phyloP scores from a whole-genome alignment of 1,140 invertebrate species.

The Zaprionus lachaisei region DNA sequence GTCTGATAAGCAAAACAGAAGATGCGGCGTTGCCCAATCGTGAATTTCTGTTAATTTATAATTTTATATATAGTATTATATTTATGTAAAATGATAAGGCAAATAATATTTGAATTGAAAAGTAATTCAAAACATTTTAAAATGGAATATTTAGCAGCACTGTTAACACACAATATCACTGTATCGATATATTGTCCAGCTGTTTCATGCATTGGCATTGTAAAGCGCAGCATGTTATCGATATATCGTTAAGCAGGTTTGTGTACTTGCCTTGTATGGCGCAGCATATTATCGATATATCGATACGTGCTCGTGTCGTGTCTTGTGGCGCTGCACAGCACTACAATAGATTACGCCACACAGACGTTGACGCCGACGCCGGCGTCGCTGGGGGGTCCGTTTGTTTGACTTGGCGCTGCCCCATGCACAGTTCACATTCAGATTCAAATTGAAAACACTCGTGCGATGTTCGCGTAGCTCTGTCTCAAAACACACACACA shows the following conservation, averaged over 20 bases:
- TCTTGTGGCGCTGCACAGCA: conserved; percentile 4
- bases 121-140: not conserved
- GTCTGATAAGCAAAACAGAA: not conserved
- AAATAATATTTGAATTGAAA: not conserved
- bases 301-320: not conserved
- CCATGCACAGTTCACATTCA: conserved; percentile 58
- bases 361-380: conserved; percentile 23
- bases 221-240: not conserved
- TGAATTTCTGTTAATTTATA: not conserved
- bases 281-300: not conserved
- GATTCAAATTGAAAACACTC: conserved; percentile 60
- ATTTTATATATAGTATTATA: not conserved
- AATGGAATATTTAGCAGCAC: not conserved
- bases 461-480: conserved; percentile 42
- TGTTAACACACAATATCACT: not conserved
- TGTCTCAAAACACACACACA: conserved; percentile 11
- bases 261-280: not conserved
- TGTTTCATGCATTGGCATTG: not conserved
- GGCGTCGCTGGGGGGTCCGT: conserved; percentile 41
- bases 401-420: conserved; percentile 41
- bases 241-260: not conserved
- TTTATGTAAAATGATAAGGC: not conserved
- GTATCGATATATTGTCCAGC: conserved; percentile 2
- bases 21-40: conserved; percentile 29
- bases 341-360: conserved; percentile 40